phyloP scores from a whole-genome alignment of 2,797 vertebrate genomes.

The Delichon dasypus region DNA sequence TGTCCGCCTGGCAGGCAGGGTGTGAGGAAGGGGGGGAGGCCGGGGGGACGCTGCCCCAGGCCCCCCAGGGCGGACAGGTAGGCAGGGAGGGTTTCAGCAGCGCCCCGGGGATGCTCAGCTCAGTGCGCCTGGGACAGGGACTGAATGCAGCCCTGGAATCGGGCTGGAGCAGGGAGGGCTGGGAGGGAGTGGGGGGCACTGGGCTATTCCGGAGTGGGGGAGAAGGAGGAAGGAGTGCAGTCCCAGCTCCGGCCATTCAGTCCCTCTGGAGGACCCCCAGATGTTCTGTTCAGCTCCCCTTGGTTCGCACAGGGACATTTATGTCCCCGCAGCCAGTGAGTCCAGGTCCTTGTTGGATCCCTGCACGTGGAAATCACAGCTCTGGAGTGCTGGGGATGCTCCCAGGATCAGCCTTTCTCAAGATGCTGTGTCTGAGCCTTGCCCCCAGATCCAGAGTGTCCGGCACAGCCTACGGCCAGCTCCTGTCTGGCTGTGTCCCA shows the following conservation, averaged over 20 bases:
- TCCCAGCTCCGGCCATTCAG: background rate
- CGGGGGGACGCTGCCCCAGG: background rate
- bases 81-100: background rate
- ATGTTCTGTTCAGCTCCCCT: background rate
- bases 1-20: background rate
- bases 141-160: background rate
- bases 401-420: background rate
- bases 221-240: accelerated
- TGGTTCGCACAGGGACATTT: background rate
- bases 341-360: background rate
- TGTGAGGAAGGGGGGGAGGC: background rate
- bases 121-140: background rate
- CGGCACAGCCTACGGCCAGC: accelerated
- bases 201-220: accelerated
- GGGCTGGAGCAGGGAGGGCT: background rate
- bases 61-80: background rate
- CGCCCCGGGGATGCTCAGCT: background rate
- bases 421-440: background rate
- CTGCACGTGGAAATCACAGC: accelerated
- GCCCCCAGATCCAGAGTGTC: background rate
- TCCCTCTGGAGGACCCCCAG: background rate
- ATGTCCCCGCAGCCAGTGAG: accelerated
- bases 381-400: background rate
- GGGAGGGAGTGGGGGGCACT: background rate
- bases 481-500: background rate